phyloP scores from a whole-genome alignment of 2,888 invertebrate species.

The Acanthococcus lagerstroemiae region DNA sequence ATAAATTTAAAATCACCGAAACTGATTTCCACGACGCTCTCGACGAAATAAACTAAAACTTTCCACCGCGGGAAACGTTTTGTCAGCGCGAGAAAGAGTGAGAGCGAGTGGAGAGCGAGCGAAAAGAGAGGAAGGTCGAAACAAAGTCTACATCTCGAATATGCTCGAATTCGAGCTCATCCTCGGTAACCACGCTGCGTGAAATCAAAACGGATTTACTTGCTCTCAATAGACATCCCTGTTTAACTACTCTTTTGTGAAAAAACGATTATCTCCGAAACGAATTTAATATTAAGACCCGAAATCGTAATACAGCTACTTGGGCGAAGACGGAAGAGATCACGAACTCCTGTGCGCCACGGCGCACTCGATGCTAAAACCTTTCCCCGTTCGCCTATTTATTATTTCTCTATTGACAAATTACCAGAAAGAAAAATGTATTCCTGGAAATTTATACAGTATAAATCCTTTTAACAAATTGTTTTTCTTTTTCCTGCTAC shows the following conservation, averaged over 20 bases:
- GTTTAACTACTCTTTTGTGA: background rate
- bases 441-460: background rate
- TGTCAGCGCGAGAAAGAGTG: too few relatives aligned
- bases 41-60: too few relatives aligned
- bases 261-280: background rate
- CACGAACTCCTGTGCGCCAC: background rate
- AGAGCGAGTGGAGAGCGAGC: too few relatives aligned
- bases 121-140: too few relatives aligned
- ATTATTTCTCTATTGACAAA: background rate
- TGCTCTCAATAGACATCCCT: background rate
- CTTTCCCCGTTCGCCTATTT: background rate
- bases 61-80: too few relatives aligned
- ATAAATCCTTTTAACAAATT: background rate
- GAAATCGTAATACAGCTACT: too few relatives aligned
- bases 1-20: too few relatives aligned
- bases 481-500: background rate
- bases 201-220: background rate
- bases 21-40: too few relatives aligned
- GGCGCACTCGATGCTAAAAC: background rate
- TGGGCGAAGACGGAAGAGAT: too few relatives aligned
- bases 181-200: too few relatives aligned
- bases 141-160: too few relatives aligned
- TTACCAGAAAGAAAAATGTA: background rate
- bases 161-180: too few relatives aligned
- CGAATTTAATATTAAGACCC: background rate